Evolutionary conservation across 2,888 invertebrate species (phyloP).

Genomic region (Andrena bucephala): DNA sequence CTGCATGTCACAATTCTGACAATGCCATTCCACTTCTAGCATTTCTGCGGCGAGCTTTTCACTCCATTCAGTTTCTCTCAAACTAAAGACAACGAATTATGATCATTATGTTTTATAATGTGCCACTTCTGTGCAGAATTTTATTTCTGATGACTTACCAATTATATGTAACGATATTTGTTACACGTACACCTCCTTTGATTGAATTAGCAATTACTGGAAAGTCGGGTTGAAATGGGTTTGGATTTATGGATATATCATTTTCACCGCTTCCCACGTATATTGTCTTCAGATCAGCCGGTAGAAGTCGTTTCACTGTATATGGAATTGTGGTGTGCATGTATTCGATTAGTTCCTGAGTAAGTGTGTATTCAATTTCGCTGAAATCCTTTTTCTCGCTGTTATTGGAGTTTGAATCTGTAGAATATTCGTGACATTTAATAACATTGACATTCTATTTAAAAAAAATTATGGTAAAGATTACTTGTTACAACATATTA

Average conservation of each 20-base stretch:
- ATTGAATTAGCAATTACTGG: slow-evolving; percentile 87
- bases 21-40: slow-evolving; percentile 89
- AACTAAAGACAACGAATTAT: slow-evolving; percentile 84
- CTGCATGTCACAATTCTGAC: slow-evolving; percentile 89
- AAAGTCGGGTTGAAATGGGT: slow-evolving; percentile 91
- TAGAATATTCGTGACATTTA: slow-evolving; percentile 28
- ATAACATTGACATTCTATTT: slow-evolving; percentile 75
- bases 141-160: slow-evolving; percentile 86
- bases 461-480: slow-evolving; percentile 42
- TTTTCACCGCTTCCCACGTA: slow-evolving; percentile 87
- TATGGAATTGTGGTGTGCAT: slow-evolving; percentile 91
- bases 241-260: slow-evolving; percentile 85
- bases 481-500: too few species aligned
- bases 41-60: slow-evolving; percentile 88
- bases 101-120: slow-evolving; percentile 1
- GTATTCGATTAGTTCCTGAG: slow-evolving; percentile 90
- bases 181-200: slow-evolving; percentile 94
- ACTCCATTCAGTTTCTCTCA: slow-evolving; percentile 90
- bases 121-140: slow-evolving; percentile 22
- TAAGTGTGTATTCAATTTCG: slow-evolving; percentile 86
- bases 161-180: slow-evolving; percentile 93
- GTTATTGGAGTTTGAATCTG: slow-evolving; percentile 58
- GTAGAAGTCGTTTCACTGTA: slow-evolving; percentile 92
- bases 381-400: slow-evolving; percentile 70
- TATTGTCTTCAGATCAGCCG: slow-evolving; percentile 93